Evolutionary conservation across 2,797 vertebrate species (phyloP), one percentile per base, ranked within the genome.

Genomic region (Adrianichthys oophorus): DNA sequence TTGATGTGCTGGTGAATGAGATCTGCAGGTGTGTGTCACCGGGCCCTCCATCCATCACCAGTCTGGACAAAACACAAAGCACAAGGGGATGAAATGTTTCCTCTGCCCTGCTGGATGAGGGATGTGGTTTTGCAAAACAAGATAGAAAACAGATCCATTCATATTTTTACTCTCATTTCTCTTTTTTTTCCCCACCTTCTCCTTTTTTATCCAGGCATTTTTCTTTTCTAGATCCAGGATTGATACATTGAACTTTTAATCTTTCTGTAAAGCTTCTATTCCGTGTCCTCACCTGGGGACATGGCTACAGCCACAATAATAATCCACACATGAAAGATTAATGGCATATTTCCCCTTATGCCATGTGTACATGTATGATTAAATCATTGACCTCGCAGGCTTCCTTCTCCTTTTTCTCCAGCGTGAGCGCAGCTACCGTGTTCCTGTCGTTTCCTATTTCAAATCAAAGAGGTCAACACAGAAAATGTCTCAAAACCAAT

Each of bases 401-500:
- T 68, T 74, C 76, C 18, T 56, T 57, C 24, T 41, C 62, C 59
- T 48, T 41, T 41, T 53, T 77, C 72, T 59, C 60, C 41, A 80
- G 68, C 68, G 81, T 68, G 75, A 77, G 59, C 76, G 83, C 82
- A 77, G 79, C 80, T 60, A 84, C 70, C 86, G 77, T 82, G 83
- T 89, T 77, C 59, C 85, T 87, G 88, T 91, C 88, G 78, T 87
- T 85, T 87, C 79, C 72, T 68, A 85, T 90, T 88, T 87, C 69
- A 74, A 87, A 90, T 90, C 90, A 89, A 89, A 89, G 85, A 85
- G 87, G 87, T 90, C 90, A 90, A 79, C 66, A 59, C 49, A 64
- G 77, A 85, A 88, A 90, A 87, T 82, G 83, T 88, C 85, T 89
- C 88, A 88, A 88, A 91, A 88, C 87, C 88, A 91, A 91, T 91